Percentiles rank a stretch among this genome's conserved stretches.
Evolutionary conservation across 1,140 invertebrate species (phyloP).

Genomic region (Conopomorpha cramerella): DNA sequence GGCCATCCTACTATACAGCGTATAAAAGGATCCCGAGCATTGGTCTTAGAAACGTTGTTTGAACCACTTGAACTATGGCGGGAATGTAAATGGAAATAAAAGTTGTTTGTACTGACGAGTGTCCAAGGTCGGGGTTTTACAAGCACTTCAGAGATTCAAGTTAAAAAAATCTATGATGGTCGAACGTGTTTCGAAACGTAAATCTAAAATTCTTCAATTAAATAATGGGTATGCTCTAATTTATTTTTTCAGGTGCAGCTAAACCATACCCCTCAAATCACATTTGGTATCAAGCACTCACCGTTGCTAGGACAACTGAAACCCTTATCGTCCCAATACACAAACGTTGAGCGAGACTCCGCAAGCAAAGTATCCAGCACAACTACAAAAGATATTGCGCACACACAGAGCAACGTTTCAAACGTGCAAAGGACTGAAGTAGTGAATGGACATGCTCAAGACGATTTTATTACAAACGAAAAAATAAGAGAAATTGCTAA

Average conservation of each 20-base stretch:
- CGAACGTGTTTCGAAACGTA: no score
- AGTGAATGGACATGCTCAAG: not conserved
- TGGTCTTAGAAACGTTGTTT: no score
- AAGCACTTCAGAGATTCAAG: no score
- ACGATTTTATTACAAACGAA: conserved; percentile 5
- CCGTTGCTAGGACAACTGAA: conserved; percentile 71
- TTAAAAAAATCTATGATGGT: no score
- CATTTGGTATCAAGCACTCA: conserved; percentile 88
- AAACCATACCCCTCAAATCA: conserved; percentile 42
- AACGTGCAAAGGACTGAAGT: not conserved
- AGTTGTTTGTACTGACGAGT: no score
- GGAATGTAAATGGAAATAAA: no score
- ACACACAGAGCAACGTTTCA: not conserved
- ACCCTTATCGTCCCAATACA: no score
- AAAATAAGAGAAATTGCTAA: conserved; percentile 1
- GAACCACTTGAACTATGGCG: no score
- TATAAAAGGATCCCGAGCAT: no score
- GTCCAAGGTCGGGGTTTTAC: no score
- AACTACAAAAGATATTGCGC: conserved; percentile 7
- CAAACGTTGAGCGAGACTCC: no score
- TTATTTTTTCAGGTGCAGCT: conserved; percentile 30
- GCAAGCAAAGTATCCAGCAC: conserved; percentile 16
- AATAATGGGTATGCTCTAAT: not conserved
- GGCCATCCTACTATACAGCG: no score
- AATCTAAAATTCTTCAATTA: not conserved